Evolutionary conservation across 2,113 vertebrate species (phyloP).

Genomic region (Ctenomys sociabilis): DNA sequence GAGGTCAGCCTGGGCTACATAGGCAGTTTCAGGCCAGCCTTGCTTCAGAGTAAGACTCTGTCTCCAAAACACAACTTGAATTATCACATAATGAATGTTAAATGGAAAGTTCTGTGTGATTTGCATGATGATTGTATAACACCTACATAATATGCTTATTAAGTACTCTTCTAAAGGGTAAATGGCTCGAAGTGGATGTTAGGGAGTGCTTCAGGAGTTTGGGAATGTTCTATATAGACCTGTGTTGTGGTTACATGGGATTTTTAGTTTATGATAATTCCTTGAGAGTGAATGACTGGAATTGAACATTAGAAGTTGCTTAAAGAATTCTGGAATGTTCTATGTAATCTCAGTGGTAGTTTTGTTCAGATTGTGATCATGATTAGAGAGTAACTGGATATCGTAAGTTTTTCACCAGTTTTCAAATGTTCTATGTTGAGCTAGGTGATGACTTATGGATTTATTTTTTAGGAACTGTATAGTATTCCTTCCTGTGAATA

Average conservation of each 20-base stretch:
- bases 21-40: background rate
- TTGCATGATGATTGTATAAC: background rate
- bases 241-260: background rate
- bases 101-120: background rate
- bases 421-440: slow-evolving; percentile 18
- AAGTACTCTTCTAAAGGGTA: background rate
- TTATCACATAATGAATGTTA: slow-evolving; percentile 34
- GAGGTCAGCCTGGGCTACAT: background rate
- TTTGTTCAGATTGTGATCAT: background rate
- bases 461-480: slow-evolving; percentile 57
- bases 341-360: background rate
- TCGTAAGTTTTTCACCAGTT: background rate
- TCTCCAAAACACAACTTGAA: slow-evolving; percentile 28
- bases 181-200: background rate
- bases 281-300: background rate
- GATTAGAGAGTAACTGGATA: background rate
- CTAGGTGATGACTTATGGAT: slow-evolving; percentile 2
- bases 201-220: background rate
- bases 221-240: slow-evolving; percentile 42
- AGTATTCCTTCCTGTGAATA: slow-evolving; percentile 38
- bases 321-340: background rate
- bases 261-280: slow-evolving; percentile 19
- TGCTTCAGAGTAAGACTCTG: background rate
- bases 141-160: background rate
- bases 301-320: background rate